A percentile compares a stretch with the other conserved stretches of the same genome.
phyloP scores from a whole-genome alignment of 64 coral and sea anemone genomes.

The Pocillopora verrucosa region DNA sequence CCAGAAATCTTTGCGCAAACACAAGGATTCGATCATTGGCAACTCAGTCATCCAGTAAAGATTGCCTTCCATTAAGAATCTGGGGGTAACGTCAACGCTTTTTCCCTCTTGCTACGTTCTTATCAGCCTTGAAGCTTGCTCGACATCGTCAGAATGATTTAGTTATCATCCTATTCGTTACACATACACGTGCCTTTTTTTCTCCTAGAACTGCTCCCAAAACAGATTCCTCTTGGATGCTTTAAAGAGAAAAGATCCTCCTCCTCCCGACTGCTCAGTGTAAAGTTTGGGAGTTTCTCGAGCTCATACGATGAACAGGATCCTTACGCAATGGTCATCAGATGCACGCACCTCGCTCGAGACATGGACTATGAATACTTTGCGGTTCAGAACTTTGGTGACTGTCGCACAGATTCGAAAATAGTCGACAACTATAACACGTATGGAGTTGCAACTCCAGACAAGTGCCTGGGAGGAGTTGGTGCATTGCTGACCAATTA shows the following conservation, averaged over 20 bases:
- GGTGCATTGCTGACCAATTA: conserved; percentile 10
- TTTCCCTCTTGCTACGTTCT: too few relatives aligned
- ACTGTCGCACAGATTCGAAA: not conserved
- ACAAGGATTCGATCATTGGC: too few relatives aligned
- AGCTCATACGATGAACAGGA: not conserved
- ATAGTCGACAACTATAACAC: not conserved
- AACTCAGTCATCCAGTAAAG: too few relatives aligned
- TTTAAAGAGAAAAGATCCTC: not conserved
- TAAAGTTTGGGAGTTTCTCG: not conserved
- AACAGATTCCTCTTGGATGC: not conserved
- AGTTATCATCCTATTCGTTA: too few relatives aligned
- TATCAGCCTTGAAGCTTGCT: too few relatives aligned
- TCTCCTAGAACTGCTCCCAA: not conserved
- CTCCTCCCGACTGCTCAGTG: not conserved
- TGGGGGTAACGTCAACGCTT: too few relatives aligned
- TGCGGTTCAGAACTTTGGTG: conserved; percentile 13
- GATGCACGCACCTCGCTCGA: conserved; percentile 12
- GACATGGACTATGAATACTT: conserved; percentile 29
- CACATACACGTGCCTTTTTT: not conserved
- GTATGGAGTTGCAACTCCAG: not conserved
- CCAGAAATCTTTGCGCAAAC: too few relatives aligned
- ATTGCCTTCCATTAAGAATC: too few relatives aligned
- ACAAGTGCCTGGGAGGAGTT: conserved; percentile 21
- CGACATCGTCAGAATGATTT: too few relatives aligned
- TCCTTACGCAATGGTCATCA: not conserved